These are phyloP conservation scores for Polyommatus icarus DNA, from an alignment of 2,888 invertebrate species.

Conservation along the genomic window DNA sequence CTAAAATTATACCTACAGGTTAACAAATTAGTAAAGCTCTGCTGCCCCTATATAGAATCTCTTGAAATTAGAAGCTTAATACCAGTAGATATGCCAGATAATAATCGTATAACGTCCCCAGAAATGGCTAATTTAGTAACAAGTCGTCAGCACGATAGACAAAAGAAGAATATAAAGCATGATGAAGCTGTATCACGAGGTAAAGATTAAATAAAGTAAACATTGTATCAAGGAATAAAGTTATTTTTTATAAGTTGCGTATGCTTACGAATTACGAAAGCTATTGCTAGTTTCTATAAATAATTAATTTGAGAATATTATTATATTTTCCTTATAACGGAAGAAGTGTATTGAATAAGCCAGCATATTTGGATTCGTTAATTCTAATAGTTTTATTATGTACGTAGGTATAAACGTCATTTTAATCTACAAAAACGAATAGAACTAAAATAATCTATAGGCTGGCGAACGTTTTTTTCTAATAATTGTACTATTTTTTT, in stretches of 20 bases:
- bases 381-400: no score
- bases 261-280: not conserved
- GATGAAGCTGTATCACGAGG: constrained; percentile 59
- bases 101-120: constrained; percentile 67
- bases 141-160: constrained; percentile 54
- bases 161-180: constrained; percentile 48
- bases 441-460: no score
- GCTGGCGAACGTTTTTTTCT: no score
- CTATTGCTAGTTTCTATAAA: no score
- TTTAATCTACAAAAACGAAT: no score
- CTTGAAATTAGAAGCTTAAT: constrained; percentile 66
- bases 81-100: constrained; percentile 67
- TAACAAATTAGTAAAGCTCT: constrained; percentile 66
- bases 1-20: constrained; percentile 49
- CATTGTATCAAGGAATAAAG: not conserved
- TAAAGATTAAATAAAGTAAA: constrained; percentile 35
- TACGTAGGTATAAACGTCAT: no score
- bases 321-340: no score
- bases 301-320: no score
- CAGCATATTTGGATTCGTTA: no score
- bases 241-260: not conserved
- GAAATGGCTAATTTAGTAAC: constrained; percentile 71
- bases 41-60: constrained; percentile 68
- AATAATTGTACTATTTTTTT: no score
- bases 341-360: no score